Evolutionary conservation across 2,113 vertebrate genomes (phyloP), one percentile per base, ranked within the genome.

Genomic region (Alouatta palliata): DNA sequence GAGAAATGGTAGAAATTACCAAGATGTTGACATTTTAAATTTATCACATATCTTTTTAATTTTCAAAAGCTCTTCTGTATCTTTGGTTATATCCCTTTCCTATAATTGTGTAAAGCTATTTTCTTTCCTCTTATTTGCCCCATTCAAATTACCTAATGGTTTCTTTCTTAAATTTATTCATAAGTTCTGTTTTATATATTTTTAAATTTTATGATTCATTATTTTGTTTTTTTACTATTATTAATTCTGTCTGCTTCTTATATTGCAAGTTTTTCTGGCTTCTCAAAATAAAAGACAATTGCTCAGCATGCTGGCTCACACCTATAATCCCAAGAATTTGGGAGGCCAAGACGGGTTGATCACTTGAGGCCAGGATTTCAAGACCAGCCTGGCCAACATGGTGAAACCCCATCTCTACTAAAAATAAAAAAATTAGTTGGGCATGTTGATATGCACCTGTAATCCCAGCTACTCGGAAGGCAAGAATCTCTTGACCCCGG

Each of bases 161-260:
- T 87, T 70, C 2, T 64, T 47, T 89, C 64, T 92, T 81, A 86
- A 64, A 77, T 81, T 45, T 52, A 64, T 71, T 77, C 4, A 58
- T 91, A 20, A 43, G 3, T 89, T 97, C 30, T 70, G 25, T 64
- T 89, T 77, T 49, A 2, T 68, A 1, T 92, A 49, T 58, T 73
- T 76, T 94, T 86, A 35, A 32, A 43, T 58, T 58, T 75, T 84
- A 37, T 76, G 23, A 86, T 88, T 75, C 7, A 75, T 86, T 80
- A 80, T 94, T 94, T 23, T 86, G 76, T 92, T 87, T 21, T 90
- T 79, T 54, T 17, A 27, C 8, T 58, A 10, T 92, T 90, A 87
- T 79, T 70, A 77, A 47, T 47, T 56, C 37, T 25, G 30, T 77
- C 37, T 85, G 30, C 20, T 45, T 45, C 14, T 64, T 79, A 40